These are phyloP conservation scores for Alauda arvensis DNA, from an alignment of 2,797 vertebrate species.

Conservation along the genomic window DNA sequence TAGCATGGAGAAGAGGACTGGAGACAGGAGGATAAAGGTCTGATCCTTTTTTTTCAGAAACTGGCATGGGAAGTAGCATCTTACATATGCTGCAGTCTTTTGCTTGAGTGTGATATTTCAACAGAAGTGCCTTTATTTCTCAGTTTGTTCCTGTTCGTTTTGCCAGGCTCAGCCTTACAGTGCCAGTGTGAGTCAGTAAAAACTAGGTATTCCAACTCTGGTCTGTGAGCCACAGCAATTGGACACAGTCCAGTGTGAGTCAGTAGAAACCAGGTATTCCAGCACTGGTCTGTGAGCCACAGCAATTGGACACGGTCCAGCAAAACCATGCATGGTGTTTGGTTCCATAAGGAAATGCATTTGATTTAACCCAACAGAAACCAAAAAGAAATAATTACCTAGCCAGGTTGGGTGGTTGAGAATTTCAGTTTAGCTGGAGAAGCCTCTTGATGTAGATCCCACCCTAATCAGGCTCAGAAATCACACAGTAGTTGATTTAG, in stretches of 20 bases:
- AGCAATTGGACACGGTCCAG: neutral
- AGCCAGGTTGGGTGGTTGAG: neutral
- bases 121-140: neutral
- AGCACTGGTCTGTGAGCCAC: neutral
- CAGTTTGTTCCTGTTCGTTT: neutral
- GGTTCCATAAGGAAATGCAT: neutral
- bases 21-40: neutral
- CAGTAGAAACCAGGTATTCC: neutral
- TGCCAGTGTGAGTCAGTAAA: accelerated
- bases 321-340: neutral
- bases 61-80: neutral
- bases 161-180: neutral
- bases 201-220: neutral
- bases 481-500: neutral
- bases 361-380: neutral
- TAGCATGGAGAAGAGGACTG: neutral
- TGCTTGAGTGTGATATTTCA: neutral
- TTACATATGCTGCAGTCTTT: neutral
- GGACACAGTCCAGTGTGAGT: neutral
- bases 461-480: neutral
- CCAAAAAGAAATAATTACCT: neutral
- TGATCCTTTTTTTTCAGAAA: neutral
- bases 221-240: neutral
- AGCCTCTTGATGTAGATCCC: neutral
- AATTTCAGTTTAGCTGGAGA: neutral